A percentile compares a stretch with the other conserved stretches of the same genome.
phyloP scores from a whole-genome alignment of 2,888 invertebrate species.

The Celastrina argiolus region DNA sequence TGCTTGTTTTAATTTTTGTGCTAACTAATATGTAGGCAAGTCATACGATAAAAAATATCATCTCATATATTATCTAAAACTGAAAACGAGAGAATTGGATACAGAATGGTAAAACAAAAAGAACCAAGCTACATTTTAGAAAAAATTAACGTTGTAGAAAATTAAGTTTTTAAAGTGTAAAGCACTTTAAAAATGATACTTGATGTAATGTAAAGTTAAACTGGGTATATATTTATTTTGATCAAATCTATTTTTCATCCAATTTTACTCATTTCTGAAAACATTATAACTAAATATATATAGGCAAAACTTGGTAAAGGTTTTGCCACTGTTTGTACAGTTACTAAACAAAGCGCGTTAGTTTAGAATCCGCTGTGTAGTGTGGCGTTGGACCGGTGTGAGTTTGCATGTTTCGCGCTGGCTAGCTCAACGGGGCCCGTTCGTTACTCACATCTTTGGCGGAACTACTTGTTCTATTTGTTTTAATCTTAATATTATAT shows the following conservation, averaged over 20 bases:
- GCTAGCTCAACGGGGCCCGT: slow-evolving; percentile 7
- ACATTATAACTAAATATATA: background rate
- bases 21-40: background rate
- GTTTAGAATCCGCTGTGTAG: slow-evolving; percentile 6
- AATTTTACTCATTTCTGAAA: background rate
- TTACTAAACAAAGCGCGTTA: background rate
- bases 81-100: background rate
- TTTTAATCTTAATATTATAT: background rate
- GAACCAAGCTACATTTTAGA: background rate
- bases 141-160: too few relatives aligned
- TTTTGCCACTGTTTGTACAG: background rate
- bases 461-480: slow-evolving; percentile 19
- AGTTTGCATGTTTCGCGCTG: slow-evolving; percentile 24
- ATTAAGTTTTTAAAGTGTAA: too few relatives aligned
- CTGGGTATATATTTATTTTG: background rate
- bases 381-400: slow-evolving; percentile 6
- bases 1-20: slow-evolving; percentile 6
- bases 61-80: background rate
- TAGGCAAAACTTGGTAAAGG: too few relatives aligned
- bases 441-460: slow-evolving; percentile 13
- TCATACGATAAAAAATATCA: background rate
- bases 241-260: background rate
- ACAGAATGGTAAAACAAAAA: background rate
- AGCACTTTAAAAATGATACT: too few relatives aligned
- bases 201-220: too few relatives aligned